phyloP scores from a whole-genome alignment of 2,888 invertebrate genomes.

The Pachymerium ferrugineum region DNA sequence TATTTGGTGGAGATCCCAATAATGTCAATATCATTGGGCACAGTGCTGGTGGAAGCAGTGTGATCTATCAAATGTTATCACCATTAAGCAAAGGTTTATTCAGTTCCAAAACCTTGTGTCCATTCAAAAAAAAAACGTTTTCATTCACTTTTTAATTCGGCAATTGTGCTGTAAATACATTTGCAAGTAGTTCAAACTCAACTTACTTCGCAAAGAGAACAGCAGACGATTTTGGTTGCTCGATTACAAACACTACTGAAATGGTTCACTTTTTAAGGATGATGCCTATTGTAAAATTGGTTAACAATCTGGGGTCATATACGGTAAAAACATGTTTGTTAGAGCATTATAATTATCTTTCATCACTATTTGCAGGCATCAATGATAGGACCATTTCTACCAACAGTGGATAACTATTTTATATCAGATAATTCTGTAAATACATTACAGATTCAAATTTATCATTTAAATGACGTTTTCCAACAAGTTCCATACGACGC shows the following conservation, averaged over 20 bases:
- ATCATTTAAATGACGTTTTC: no score
- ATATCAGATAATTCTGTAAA: background rate
- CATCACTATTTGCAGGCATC: background rate
- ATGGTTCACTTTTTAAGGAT: background rate
- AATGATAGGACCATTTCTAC: background rate
- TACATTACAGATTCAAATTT: no score
- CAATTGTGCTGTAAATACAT: background rate
- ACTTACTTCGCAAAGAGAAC: background rate
- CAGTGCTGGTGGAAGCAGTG: constrained; percentile 30
- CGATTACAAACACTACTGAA: background rate
- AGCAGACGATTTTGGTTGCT: background rate
- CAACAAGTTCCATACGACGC: no score
- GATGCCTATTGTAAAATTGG: background rate
- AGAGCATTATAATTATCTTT: background rate
- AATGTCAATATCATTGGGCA: constrained; percentile 32
- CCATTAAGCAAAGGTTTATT: background rate
- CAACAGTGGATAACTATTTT: background rate
- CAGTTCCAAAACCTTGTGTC: background rate
- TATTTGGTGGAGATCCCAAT: constrained; percentile 35
- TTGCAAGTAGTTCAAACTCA: background rate
- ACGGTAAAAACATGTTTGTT: background rate
- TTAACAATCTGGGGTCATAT: background rate
- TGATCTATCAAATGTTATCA: background rate
- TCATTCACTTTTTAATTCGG: background rate
- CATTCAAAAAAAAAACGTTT: no score